Conservation (phyloP, 2,113 vertebrate species). For the Dasyprocta punctata region DNA sequence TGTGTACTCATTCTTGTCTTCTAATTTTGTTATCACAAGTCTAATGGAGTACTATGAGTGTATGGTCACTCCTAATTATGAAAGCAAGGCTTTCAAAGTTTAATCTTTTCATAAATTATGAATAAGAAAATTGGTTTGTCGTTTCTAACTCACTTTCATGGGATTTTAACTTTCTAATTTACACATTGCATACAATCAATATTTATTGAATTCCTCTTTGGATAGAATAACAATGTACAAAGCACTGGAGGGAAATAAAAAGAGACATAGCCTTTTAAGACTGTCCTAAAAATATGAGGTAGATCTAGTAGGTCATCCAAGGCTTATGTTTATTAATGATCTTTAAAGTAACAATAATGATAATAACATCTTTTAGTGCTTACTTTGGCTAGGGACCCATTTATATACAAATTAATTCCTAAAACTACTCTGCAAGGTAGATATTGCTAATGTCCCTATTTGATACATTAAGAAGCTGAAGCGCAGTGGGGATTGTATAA, state of each 20-base stretch:
- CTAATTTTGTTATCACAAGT: conserved; percentile 47
- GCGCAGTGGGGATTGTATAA: not conserved
- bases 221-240: not conserved
- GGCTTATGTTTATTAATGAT: not conserved
- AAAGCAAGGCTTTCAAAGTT: conserved; percentile 57
- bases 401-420: not conserved
- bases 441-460: not conserved
- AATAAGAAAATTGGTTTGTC: conserved; percentile 63
- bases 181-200: conserved; percentile 53
- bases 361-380: conserved; percentile 8
- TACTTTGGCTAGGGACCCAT: conserved; percentile 16
- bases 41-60: conserved; percentile 47
- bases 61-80: conserved; percentile 50
- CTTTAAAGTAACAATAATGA: conserved; percentile 1
- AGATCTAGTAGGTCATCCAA: not conserved
- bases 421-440: not conserved
- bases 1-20: conserved; percentile 41
- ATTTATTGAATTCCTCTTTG: conserved; percentile 67
- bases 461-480: not conserved
- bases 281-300: not conserved
- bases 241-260: not conserved
- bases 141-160: conserved; percentile 64
- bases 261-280: not conserved
- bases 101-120: conserved; percentile 63
- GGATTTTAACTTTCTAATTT: conserved; percentile 72